These are phyloP conservation scores for Zaprionus nigranus DNA, from an alignment of 1,140 invertebrate species.

Conservation along the genomic window DNA sequence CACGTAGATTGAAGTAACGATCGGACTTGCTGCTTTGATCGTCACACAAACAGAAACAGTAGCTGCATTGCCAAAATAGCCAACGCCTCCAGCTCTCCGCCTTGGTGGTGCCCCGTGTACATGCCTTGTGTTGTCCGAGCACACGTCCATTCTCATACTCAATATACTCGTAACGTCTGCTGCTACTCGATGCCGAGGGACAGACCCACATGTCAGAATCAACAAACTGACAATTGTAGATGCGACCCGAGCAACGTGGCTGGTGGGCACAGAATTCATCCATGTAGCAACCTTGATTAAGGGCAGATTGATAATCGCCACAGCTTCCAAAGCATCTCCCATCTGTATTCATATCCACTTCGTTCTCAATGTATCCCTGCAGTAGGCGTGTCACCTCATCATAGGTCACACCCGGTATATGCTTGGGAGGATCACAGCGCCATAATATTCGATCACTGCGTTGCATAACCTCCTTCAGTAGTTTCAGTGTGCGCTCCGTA, in stretches of 20 bases:
- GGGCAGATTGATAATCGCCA: constrained; percentile 89
- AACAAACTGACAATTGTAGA: constrained; percentile 91
- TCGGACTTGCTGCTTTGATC: constrained; percentile 89
- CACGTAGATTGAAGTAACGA: constrained; percentile 91
- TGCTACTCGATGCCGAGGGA: constrained; percentile 85
- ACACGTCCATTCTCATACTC: constrained; percentile 91
- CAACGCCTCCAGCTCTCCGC: constrained; percentile 94
- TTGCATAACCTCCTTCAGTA: constrained; percentile 88
- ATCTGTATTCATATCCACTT: constrained; percentile 92
- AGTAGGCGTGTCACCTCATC: constrained; percentile 91
- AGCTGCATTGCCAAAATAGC: constrained; percentile 94
- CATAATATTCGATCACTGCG: constrained; percentile 89
- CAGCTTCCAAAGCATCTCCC: constrained; percentile 92
- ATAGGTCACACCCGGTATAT: constrained; percentile 87
- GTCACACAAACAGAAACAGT: constrained; percentile 95
- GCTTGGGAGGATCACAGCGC: constrained; percentile 89
- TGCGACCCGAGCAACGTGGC: constrained; percentile 88
- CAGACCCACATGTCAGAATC: constrained; percentile 95
- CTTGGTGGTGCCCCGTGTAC: constrained; percentile 87
- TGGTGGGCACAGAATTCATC: constrained; percentile 89
- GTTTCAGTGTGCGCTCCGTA: constrained; percentile 87
- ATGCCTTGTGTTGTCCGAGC: constrained; percentile 87
- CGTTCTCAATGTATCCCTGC: constrained; percentile 95
- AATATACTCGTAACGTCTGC: constrained; percentile 92
- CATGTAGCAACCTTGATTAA: constrained; percentile 89